Conservation (phyloP, 1,140 invertebrate genomes). For the Leptonema lineaticorne region DNA sequence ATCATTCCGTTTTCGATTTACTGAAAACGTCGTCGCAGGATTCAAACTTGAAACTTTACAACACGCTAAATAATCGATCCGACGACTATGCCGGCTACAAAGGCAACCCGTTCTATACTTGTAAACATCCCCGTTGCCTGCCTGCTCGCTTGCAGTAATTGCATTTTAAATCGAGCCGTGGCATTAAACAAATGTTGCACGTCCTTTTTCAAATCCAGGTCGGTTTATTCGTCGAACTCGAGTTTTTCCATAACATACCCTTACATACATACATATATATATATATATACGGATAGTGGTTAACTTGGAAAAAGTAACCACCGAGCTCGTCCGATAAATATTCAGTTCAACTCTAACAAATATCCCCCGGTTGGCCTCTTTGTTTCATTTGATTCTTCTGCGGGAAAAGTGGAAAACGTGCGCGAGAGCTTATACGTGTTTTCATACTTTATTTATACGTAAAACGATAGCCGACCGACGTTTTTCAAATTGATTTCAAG, state of each 20-base stretch:
- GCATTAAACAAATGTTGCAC: constrained; percentile 23
- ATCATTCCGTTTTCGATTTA: too few species aligned
- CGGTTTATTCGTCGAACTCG: not conserved
- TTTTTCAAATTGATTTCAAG: not conserved
- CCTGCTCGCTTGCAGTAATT: not conserved
- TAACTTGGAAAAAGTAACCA: not conserved
- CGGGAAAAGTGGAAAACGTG: not conserved
- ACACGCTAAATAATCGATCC: too few species aligned
- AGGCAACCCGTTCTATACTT: too few species aligned
- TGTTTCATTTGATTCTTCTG: not conserved
- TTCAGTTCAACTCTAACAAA: constrained; percentile 14
- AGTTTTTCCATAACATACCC: too few species aligned
- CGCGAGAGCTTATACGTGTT: not conserved
- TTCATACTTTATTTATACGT: not conserved
- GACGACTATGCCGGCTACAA: too few species aligned
- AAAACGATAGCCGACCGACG: not conserved
- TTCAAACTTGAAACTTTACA: too few species aligned
- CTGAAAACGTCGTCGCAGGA: too few species aligned
- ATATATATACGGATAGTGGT: not conserved
- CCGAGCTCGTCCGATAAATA: not conserved
- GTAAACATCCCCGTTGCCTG: too few species aligned
- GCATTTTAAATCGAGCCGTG: constrained; percentile 17
- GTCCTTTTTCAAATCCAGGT: not conserved
- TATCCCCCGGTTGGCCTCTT: not conserved
- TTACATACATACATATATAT: not conserved